Conservation (phyloP, 2,797 vertebrate genomes). For the Lophius americanus region DNA sequence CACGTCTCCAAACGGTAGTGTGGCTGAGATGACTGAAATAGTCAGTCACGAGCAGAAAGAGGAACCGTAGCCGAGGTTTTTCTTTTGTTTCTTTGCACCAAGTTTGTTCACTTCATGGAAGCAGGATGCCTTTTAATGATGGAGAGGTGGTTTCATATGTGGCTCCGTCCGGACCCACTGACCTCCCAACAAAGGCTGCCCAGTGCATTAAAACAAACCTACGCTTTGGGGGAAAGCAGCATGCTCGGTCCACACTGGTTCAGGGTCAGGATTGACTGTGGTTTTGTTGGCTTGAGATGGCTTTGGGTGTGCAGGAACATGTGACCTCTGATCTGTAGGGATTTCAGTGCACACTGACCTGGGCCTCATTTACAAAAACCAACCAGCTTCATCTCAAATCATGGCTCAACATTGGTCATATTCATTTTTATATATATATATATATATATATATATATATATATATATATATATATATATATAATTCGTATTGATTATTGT, state of each 20-base stretch:
- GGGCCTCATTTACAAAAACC: conserved; percentile 47
- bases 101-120: conserved; percentile 64
- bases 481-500: conserved; percentile 9
- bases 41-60: conserved; percentile 24
- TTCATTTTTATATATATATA: neutral
- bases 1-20: conserved; percentile 49
- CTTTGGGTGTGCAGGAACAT: conserved; percentile 43
- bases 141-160: conserved; percentile 26
- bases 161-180: conserved; percentile 64
- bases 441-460: too few relatives aligned
- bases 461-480: neutral
- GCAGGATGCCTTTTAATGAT: conserved; percentile 42
- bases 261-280: conserved; percentile 51
- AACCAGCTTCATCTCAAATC: conserved; percentile 2
- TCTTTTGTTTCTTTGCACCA: conserved; percentile 46
- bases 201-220: conserved; percentile 45
- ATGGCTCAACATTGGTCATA: neutral
- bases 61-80: conserved; percentile 38
- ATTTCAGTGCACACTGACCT: conserved; percentile 27
- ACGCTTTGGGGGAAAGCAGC: conserved; percentile 29
- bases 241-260: conserved; percentile 54
- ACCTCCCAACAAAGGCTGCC: conserved; percentile 27
- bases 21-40: conserved; percentile 52
- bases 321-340: conserved; percentile 60
- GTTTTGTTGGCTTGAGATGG: conserved; percentile 25